phyloP scores from a whole-genome alignment of 2,797 vertebrate species.

The Ctenosaura bakeri region DNA sequence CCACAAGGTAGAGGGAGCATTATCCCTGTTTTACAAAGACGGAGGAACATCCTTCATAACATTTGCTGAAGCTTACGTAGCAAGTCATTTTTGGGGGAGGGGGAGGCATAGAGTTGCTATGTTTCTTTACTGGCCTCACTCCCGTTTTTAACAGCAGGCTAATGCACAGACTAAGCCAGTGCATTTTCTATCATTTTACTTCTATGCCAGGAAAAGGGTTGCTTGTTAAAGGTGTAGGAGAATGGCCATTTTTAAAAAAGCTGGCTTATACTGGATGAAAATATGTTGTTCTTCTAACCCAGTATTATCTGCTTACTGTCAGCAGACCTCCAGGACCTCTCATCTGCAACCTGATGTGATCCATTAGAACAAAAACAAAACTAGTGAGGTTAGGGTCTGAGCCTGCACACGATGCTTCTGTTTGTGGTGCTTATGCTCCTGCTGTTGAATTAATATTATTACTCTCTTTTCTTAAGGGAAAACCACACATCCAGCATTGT shows the following conservation, averaged over 20 bases:
- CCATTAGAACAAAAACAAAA: background rate
- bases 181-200: background rate
- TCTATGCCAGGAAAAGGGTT: background rate
- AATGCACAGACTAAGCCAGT: background rate
- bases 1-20: background rate
- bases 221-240: background rate
- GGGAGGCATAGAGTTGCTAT: background rate
- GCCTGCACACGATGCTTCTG: background rate
- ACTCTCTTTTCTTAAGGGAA: background rate
- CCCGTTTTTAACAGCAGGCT: background rate
- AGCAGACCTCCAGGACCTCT: background rate
- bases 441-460: background rate
- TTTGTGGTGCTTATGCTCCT: background rate
- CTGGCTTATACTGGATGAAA: background rate
- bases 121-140: background rate
- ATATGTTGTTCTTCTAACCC: background rate
- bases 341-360: background rate
- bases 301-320: background rate
- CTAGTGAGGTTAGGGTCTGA: background rate
- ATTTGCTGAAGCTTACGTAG: background rate
- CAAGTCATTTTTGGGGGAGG: background rate
- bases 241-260: background rate
- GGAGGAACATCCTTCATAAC: background rate
- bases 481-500: background rate
- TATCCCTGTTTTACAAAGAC: fast-evolving